phyloP scores from a whole-genome alignment of 2,113 vertebrate species.

The Myotis brandtii region DNA sequence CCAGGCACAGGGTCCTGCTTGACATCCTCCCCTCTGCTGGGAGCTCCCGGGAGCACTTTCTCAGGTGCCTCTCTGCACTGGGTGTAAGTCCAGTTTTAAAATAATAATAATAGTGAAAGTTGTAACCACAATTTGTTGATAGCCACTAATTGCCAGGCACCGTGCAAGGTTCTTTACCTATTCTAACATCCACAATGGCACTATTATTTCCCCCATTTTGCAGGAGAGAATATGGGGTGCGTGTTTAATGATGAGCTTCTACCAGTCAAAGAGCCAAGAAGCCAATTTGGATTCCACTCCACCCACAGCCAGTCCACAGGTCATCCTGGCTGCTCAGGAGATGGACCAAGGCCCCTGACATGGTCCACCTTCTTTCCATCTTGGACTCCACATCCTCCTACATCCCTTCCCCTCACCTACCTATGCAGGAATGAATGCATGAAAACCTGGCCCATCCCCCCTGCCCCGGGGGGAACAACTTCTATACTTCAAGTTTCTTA shows the following conservation, averaged over 20 bases:
- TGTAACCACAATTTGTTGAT: not conserved
- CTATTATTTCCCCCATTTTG: not conserved
- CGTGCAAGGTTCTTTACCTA: not conserved
- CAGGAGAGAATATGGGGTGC: not conserved
- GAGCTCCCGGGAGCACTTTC: not conserved
- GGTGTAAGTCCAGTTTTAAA: not conserved
- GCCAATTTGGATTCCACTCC: not conserved
- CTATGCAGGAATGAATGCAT: not conserved
- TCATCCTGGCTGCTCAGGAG: not conserved
- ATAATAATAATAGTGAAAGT: not conserved
- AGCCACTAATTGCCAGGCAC: not conserved
- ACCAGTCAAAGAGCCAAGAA: not conserved
- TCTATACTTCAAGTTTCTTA: not conserved
- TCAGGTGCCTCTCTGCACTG: not conserved
- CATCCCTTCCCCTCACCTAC: not conserved
- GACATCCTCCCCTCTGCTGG: not conserved
- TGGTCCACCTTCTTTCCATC: not conserved
- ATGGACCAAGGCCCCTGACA: not conserved
- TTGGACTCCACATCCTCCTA: not conserved
- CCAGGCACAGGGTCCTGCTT: not conserved
- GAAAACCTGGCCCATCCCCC: not conserved
- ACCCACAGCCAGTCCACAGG: not conserved
- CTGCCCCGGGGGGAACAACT: not conserved
- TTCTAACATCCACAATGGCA: not conserved
- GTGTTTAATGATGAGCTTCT: not conserved